Base-by-base conservation (phyloP, 2,888 invertebrate species). In the Lamproptera curius region DNA sequence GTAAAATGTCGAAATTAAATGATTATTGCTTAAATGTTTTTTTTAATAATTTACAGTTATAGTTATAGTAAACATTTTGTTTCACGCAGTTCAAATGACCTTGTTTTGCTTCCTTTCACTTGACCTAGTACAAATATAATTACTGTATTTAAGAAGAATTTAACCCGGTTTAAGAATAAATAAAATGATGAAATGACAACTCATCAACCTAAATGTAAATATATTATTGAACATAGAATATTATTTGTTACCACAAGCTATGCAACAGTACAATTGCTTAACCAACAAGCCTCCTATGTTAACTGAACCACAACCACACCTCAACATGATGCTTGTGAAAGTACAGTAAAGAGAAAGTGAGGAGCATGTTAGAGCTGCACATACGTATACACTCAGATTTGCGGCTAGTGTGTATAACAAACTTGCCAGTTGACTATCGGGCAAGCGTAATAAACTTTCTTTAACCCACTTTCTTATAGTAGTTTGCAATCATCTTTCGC, bases 341-440 rank as follows among this genome's bases (percentile, higher is more conserved):
- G 87, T 87, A 80, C 78, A 70, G 63, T 64, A 72, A 83, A 85
- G 85, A 87, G 87, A 87, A 87, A 87, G 87, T 87, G 79, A 84
- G 77, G 59, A 77, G 67, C 80, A 79, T 61, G 73, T 74, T 75
- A 78, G 73, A 72, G 61, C 65, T 65, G 62, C 66, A 70, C 69
- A 71, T 65, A 65, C 65, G 70, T 66, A 70, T 67, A 71, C 65
- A 68, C 66, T 58, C 50, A 54, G 55, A 50, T 51, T 62, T 58
- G 50, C 63, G 59, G 67, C 55, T 62, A 68, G 75, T 70, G 73
- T 74, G 78, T 80, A 75, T 70, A 76, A 65, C 72, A 59, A 72
- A 76, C 76, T 76, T 61, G 76, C 70, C 66, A 56, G 76, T 74
- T 66, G 68, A 75, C 71, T 76, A 69, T 76, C 69, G 64, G 60